Percentiles rank a stretch among this genome's conserved stretches.
phyloP scores from a whole-genome alignment of 2,113 vertebrate genomes.

The Caranx melampygus region DNA sequence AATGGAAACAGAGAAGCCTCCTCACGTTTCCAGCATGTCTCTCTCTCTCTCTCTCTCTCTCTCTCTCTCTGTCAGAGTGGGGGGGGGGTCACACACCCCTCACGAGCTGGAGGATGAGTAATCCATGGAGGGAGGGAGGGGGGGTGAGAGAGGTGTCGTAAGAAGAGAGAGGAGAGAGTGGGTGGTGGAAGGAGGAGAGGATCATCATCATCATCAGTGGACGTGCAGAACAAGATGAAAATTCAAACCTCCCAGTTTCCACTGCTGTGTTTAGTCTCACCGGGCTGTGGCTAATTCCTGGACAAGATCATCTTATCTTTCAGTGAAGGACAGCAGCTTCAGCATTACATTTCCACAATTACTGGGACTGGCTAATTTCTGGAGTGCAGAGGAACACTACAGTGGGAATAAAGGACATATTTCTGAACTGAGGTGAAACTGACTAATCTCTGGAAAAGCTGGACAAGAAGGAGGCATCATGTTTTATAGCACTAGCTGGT shows the following conservation, averaged over 20 bases:
- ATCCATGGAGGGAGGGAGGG: constrained; percentile 45
- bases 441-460: constrained; percentile 49
- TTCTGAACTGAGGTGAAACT: not conserved
- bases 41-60: constrained; percentile 1
- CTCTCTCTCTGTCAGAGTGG: not conserved
- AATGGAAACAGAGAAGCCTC: constrained; percentile 32
- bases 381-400: not conserved
- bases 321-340: not conserved
- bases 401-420: not conserved
- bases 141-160: not conserved
- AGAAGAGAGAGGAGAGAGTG: not conserved
- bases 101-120: constrained; percentile 65
- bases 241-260: constrained; percentile 17
- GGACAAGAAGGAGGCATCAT: not conserved
- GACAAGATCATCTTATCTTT: not conserved
- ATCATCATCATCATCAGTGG: constrained; percentile 55
- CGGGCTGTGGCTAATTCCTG: constrained; percentile 39
- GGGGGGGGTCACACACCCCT: not conserved
- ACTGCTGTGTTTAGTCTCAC: not conserved
- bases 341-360: not conserved
- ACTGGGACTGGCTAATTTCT: constrained; percentile 3
- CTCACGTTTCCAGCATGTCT: constrained; percentile 4
- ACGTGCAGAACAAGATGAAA: constrained; percentile 16
- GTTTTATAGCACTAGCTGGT: not conserved
- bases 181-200: constrained; percentile 23